phyloP scores from a whole-genome alignment of 2,113 vertebrate genomes.

The Chaetodon auriga region DNA sequence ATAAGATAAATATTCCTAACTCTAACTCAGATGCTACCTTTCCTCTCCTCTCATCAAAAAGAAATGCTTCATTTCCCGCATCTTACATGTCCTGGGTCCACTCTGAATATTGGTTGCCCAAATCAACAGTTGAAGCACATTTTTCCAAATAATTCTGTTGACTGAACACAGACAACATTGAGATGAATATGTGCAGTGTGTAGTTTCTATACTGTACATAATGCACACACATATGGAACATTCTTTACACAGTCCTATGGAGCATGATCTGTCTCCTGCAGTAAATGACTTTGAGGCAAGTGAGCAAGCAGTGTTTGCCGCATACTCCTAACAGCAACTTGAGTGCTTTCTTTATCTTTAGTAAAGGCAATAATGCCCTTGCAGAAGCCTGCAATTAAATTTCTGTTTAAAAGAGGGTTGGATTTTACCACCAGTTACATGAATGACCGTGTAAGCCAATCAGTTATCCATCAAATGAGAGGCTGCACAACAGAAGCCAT shows the following conservation, averaged over 20 bases:
- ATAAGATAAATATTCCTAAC: constrained; percentile 38
- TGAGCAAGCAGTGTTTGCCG: constrained; percentile 75
- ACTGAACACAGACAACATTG: constrained; percentile 59
- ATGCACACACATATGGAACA: constrained; percentile 59
- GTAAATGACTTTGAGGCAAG: constrained; percentile 70
- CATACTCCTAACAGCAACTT: constrained; percentile 55
- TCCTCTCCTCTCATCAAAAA: constrained; percentile 18
- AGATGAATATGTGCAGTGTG: constrained; percentile 57
- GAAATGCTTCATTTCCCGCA: constrained; percentile 30
- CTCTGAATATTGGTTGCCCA: constrained; percentile 22
- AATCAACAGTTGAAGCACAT: constrained; percentile 61
- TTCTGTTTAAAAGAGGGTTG: constrained; percentile 25
- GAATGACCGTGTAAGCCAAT: constrained; percentile 48
- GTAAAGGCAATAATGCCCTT: constrained; percentile 41
- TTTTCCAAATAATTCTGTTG: constrained; percentile 40
- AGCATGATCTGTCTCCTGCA: constrained; percentile 49
- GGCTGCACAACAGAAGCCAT: constrained; percentile 54
- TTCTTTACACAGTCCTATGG: constrained; percentile 53
- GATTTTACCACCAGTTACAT: constrained; percentile 42
- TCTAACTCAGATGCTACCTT: constrained; percentile 46
- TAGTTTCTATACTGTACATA: constrained; percentile 48
- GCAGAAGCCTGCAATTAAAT: constrained; percentile 41
- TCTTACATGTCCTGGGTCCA: constrained; percentile 33
- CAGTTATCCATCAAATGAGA: constrained; percentile 61
- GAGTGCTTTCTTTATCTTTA: constrained; percentile 43